Base-by-base conservation (phyloP, 2,113 vertebrate species). In the Nansenia antarctica region DNA sequence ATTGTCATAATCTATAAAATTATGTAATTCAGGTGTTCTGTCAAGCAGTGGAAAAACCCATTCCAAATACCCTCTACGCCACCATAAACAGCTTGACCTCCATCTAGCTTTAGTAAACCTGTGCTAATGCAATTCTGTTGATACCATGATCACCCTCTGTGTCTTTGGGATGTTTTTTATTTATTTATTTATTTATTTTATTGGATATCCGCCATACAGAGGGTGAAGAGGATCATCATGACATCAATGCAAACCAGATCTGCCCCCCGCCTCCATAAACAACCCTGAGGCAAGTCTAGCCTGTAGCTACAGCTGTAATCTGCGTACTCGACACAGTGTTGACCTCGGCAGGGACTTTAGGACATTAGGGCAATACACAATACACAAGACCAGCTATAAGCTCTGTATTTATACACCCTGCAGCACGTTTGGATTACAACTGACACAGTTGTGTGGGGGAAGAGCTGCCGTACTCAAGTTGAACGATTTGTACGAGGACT, bases 241-340 rank as follows among this genome's bases (percentile, higher is more conserved):
- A 45, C 24, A 37, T 73, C 39, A 9, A 64, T 62, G 52, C 24
- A 37, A 75, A 70, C 61, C 75, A 76, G 69, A 77, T 80, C 68
- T 31, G 32, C 39, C 67, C 27, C 53, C 9, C 20, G 29, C 63
- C 55, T 39, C 70, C 37, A 53, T 72, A 73, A 73, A 76, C 73
- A 69, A 26, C 34, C 67, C 63, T 42, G 37, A 24, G n/a, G 15
- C 37, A 6, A 24, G 24, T 49, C n/a, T n/a, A n/a, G 55, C 2
- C 18, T 70, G 71, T 14, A 66, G 29, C 63, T 52, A 32, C 57
- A 77, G 69, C 73, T 79, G 49, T 42, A 15, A 9, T 42, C 11
- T 42, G 39, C 14, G 18, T 42, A 15, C n/a, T n/a, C n/a, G n/a
- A 42, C 39, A n/a, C 39, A 15, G 14, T 42, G 39, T 42, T n/a